Evolutionary conservation across 64 coral and sea anemone species (phyloP), one percentile per base, ranked within the genome.

Genomic region (Stylophora pistillata): DNA sequence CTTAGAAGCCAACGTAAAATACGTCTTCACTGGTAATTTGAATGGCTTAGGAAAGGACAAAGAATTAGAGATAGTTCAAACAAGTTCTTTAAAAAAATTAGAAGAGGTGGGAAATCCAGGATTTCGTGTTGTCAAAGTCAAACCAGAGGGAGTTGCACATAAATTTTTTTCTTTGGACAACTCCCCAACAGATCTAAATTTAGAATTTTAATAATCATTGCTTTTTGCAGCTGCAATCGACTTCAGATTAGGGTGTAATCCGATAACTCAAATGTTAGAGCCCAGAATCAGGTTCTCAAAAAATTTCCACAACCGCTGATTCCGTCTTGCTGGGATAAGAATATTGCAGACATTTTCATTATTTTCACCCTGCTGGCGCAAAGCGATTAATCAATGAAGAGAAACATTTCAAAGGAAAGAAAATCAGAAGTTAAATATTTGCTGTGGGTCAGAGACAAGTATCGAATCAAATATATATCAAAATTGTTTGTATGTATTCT

Each of bases 121-220:
- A 33, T 93, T 97, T 84, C 95, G 95, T 82, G 58, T 97, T 21
- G 64, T 97, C 71, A 93, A 93, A 87, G 91, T 90, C 9, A 66
- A 86, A 58, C 55, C 76, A 12, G 81, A 93, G 53, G 70, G 81
- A 58, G 72, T 97, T 79, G 15, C 28, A 26, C 91, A 97, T 79
- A 90, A 93, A 29, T 93, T 64, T 79, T 97, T 90, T 56, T 58
- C 53, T 25, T 74, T 90, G 72, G 91, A 81, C 91, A 89, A 93
- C 52, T 78, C 95, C 52, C 95, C 95, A 34, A 59, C 59, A 29
- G 91, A 97, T 76, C 86, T 97, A 53, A 61, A 86, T 66, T 92
- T 79, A 71, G 70, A 81, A 55, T 93, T 93, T 56, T 93, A 74
- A 85, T 90, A 56, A 17, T 23, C 62, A 68, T 71, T 31, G 31